Percentiles rank a stretch among this genome's conserved stretches.
Conservation (phyloP, 2,113 vertebrate species). For the Chinchilla lanigera region DNA sequence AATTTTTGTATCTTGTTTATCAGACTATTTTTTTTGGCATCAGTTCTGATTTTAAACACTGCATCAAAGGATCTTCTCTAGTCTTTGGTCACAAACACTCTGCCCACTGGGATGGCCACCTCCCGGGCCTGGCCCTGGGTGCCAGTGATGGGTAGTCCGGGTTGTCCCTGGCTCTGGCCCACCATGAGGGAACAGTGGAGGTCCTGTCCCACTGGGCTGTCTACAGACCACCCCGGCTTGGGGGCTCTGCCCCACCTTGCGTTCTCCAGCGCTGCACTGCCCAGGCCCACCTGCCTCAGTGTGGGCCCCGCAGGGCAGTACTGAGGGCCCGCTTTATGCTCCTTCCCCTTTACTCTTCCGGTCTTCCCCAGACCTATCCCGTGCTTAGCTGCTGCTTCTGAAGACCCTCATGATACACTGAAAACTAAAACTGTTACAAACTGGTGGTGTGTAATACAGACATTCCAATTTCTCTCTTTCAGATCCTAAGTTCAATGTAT, state of each 20-base stretch:
- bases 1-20: neutral
- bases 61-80: neutral
- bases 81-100: neutral
- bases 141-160: neutral
- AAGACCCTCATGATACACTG: neutral
- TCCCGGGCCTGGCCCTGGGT: neutral
- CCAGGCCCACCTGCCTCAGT: neutral
- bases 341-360: neutral
- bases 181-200: neutral
- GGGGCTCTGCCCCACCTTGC: neutral
- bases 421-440: neutral
- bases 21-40: neutral
- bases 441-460: neutral
- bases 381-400: neutral
- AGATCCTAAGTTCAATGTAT: neutral
- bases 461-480: neutral
- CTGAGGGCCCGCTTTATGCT: neutral
- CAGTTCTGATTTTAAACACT: neutral
- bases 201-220: neutral
- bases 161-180: neutral
- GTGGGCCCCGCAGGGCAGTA: neutral
- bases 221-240: neutral
- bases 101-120: neutral
- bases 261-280: neutral
- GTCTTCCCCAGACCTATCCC: neutral